Evolutionary conservation across 2,113 vertebrate genomes (phyloP).

Genomic region (Labrus mixtus): DNA sequence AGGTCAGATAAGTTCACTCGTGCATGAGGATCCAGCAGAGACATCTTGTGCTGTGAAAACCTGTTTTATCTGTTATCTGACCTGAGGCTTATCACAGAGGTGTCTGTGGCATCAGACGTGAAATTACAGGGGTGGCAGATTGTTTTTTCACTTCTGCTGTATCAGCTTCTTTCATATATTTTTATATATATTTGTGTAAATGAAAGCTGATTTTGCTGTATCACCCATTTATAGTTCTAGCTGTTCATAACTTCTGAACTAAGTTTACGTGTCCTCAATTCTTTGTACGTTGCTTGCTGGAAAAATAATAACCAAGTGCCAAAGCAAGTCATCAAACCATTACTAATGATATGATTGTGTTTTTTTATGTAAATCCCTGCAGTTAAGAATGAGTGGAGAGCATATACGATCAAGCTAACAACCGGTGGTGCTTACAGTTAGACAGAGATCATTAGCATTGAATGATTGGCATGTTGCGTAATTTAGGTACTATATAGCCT

Average conservation of each 20-base stretch:
- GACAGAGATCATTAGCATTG: too few relatives aligned
- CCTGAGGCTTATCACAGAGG: conserved; percentile 37
- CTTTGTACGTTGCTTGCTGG: too few relatives aligned
- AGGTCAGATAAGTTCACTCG: conserved; percentile 9
- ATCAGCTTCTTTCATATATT: not conserved
- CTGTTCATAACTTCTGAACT: not conserved
- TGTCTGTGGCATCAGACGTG: conserved; percentile 16
- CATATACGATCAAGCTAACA: too few relatives aligned
- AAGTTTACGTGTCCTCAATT: not conserved
- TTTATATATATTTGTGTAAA: not conserved
- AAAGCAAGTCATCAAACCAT: not conserved
- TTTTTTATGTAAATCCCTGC: not conserved
- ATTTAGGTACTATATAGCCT: too few relatives aligned
- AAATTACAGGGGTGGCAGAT: conserved; percentile 37
- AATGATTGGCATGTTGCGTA: not conserved
- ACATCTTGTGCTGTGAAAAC: conserved; percentile 38
- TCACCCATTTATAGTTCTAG: not conserved
- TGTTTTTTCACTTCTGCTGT: not conserved
- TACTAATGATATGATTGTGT: not conserved
- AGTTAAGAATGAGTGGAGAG: not conserved
- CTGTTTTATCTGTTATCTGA: conserved; percentile 28
- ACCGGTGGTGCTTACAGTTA: not conserved
- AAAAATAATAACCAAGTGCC: not conserved
- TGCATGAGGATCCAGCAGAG: not conserved
- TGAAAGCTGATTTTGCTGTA: not conserved